Evolutionary conservation across 1,140 invertebrate genomes (phyloP), one percentile per base, ranked within the genome.

Genomic region (Mizuhopecten yessoensis): DNA sequence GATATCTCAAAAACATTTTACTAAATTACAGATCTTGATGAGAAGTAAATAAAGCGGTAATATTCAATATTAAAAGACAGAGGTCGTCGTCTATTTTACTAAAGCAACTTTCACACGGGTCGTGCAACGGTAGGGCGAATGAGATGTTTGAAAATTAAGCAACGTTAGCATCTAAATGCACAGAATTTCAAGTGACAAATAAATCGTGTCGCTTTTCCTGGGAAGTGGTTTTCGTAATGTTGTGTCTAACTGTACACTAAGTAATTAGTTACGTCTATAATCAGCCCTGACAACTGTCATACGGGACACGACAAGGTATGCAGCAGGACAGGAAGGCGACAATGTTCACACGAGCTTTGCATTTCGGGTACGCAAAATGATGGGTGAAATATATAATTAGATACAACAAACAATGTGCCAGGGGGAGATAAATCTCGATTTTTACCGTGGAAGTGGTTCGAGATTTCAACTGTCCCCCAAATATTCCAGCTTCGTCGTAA

Each of bases 141-240:
- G 57, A 75, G 57, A 75, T 29, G 57, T 75, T 29, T 11, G 1
- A 75, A 29, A 75, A 75, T 75, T 29, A 75, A 75, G n/a, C 57
- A 75, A 29, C n/a, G n/a, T 29, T n/a, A 75, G 57, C 57, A 75
- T 29, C 57, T 75, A 29, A 75, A 75, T 75, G 57, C 57, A n/a
- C n/a, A 75, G 57, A 75, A 75, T 75, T 75, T 75, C 57, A 29
- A n/a, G n/a, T 75, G 57, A 75, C 57, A 75, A 29, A 75, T 75
- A 75, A 75, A 75, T 75, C 57, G 57, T 75, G 57, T 75, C n/a
- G 5, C n/a, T 75, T 75, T 75, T 29, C 17, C 57, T 17, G 3
- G 57, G n/a, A 7, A 29, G 17, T 9, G 9, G 57, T 5, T 75
- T 75, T 29, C 5, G 57, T 9, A 17, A 29, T 29, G 57, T 75